Evolutionary conservation across 1,140 invertebrate species (phyloP), one percentile per base, ranked within the genome.

Genomic region (Solen grandis): DNA sequence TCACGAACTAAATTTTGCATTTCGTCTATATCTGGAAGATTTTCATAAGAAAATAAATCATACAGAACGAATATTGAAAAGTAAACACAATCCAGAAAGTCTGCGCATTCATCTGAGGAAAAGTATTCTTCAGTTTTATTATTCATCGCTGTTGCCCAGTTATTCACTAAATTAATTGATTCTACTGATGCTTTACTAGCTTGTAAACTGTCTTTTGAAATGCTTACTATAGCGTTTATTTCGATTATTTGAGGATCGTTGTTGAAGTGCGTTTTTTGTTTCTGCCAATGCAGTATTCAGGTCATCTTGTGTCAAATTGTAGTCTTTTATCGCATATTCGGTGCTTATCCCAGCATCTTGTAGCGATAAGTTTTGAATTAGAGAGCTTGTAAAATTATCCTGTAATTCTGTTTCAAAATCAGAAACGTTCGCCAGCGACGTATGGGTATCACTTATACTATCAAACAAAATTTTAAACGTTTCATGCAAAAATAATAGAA

Each of bases 141-240:
- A 33, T 60, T 38, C 70, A 73, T 73, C 5, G 54, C 14, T 2
- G 55, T 29, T 27, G 41, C 36, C 70, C 70, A 73, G n/a, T 14
- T 19, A n/a, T 22, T 73, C 25, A 36, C 8, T 16, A 57, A 55
- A 59, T 55, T n/a, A 5, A 73, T 54, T 0, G 27, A 41, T 27
- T 73, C 54, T 25, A 57, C 31, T 27, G 35, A 2, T 36, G 41
- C 29, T 16, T 22, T 25, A 29, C 38, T 16, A 10, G 27, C 33
- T 29, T 73, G 19, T 2, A 73, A 8, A 41, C 13, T 59, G 29
- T 54, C 5, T 29, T 13, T 22, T 41, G 70, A 38, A 16, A 59
- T 27, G 22, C 41, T 41, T 16, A 59, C 16, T 29, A 31, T 36
- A 29, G 31, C n/a, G 13, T 31, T 31, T 13, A 74, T 59, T 46